phyloP scores from a whole-genome alignment of 2,797 vertebrate species.

The Erethizon dorsatum region DNA sequence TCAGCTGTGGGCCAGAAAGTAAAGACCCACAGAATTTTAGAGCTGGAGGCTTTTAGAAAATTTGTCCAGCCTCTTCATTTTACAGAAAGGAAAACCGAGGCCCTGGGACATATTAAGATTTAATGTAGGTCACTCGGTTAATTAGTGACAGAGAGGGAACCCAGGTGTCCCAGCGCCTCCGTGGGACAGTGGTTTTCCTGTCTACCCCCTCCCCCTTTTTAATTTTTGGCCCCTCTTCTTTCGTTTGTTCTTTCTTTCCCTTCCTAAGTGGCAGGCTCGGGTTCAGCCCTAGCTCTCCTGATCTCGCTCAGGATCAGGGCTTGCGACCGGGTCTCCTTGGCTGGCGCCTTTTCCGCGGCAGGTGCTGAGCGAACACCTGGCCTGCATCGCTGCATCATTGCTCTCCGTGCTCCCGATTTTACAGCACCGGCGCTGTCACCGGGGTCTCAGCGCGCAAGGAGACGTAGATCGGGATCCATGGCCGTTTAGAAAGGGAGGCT shows the following conservation, averaged over 20 bases:
- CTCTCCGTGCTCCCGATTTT: not conserved
- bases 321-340: not conserved
- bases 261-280: not conserved
- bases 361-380: conserved; percentile 57
- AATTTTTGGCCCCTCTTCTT: not conserved
- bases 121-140: conserved; percentile 76
- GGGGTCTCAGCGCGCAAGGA: not conserved
- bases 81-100: conserved; percentile 64
- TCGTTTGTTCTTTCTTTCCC: not conserved
- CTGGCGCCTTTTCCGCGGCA: not conserved
- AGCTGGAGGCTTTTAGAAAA: conserved; percentile 46
- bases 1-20: not conserved
- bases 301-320: not conserved
- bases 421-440: not conserved
- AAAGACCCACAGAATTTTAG: conserved; percentile 40
- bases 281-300: not conserved
- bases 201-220: not conserved
- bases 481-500: not conserved
- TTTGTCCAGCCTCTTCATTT: conserved; percentile 33
- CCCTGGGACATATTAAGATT: conserved; percentile 35
- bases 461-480: not conserved
- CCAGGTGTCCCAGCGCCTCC: conserved; percentile 16
- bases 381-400: not conserved
- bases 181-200: not conserved
- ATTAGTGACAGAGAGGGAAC: conserved; percentile 56